Evolutionary conservation across 2,888 invertebrate species (phyloP), one percentile per base, ranked within the genome.

Genomic region (Mamestra brassicae): DNA sequence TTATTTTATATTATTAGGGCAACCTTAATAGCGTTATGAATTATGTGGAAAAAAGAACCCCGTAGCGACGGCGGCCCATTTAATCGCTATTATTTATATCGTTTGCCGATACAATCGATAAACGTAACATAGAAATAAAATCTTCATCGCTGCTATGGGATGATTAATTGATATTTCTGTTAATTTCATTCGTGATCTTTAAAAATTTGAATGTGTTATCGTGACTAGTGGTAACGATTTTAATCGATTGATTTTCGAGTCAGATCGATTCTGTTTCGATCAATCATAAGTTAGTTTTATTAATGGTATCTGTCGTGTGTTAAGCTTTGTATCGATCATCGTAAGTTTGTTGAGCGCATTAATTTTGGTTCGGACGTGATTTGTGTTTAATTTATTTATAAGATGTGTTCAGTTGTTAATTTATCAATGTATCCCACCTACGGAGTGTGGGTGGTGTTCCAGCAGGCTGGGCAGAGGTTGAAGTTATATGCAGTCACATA

Each of bases 241-340:
- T 85, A 82, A 88, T 82, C 80, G 84, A 83, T 83, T 90, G 92
- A 92, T 92, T 85, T 89, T 91, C 88, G 89, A 89, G 84, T 89
- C 90, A 89, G 87, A 88, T 85, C 87, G 86, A 90, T 88, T 87
- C 89, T 89, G 86, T 85, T 86, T 81, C 88, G 83, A 96, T 96
- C 92, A 91, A 95, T 96, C 95, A 95, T 88, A 85, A 84, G 85
- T 90, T 90, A 92, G 93, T 87, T 91, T 90, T 93, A 95, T 95
- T 95, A 95, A 95, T 95, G 93, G 91, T 94, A 87, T 91, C 89
- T 93, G 93, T 91, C 92, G 87, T 85, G 85, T 83, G 89, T 90
- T 92, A 90, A 90, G 90, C 86, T 90, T 87, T 85, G 89, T 92
- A 94, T 95, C 93, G 92, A 95, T 94, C 94, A 93, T 93, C 88